Evolutionary conservation across 1,140 invertebrate species (phyloP), one percentile per base, ranked within the genome.

Genomic region (Spodoptera litura): DNA sequence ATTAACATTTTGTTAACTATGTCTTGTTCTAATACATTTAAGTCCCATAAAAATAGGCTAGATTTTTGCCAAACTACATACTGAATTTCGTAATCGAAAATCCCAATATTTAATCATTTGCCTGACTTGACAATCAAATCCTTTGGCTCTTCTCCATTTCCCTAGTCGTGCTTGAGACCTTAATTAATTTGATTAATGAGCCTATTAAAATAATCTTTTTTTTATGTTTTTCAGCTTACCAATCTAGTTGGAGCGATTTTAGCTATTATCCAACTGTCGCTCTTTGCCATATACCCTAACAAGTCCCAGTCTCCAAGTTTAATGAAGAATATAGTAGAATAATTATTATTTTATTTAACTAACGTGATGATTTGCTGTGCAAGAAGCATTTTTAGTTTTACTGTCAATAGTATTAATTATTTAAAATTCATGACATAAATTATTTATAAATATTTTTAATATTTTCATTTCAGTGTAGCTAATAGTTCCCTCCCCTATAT

Each of bases 221-320:
- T 83, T 83, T 84, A 85, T 87, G 82, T 62, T 95, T 96, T 79
- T 27, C 89, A 96, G 96, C 95, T 96, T 84, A 96, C 97, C 51
- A 98, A 98, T 93, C 96, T 97, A 53, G 91, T 97, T 80, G 97
- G 97, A 70, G 96, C 96, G 75, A 81, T 97, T 27, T 89, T 97
- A 76, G 96, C 96, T 8, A 91, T 95, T 56, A 93, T 96, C 80
- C 97, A 98, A 91, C 90, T 98, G 44, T 95, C 95, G 51, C 91
- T 98, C 13, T 97, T 97, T 91, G 89, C 96, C 20, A 93, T 97
- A 79, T 97, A 96, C 92, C 96, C 97, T 8, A 95, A 88, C 49
- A 95, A 74, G 52, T 82, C 87, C 25, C 35, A 62, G 59, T 82
- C 86, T n/a, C 81, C 84, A 9, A 70, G 79, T 25, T 59, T 81